Base-by-base conservation (phyloP, 64 coral and sea anemone species). In the Orbicella faveolata region DNA sequence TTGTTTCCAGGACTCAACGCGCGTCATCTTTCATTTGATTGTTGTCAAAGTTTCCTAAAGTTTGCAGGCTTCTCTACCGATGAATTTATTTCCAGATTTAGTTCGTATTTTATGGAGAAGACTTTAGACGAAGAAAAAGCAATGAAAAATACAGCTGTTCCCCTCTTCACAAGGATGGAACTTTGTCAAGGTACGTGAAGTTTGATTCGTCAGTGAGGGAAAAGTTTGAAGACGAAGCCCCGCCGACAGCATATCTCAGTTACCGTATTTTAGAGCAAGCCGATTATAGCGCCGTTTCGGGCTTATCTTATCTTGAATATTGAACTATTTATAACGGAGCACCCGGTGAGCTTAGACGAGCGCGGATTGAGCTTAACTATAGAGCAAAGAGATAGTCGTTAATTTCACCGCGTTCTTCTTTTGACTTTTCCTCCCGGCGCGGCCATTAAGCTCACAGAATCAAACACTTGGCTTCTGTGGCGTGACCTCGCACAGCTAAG, bases 11-110 rank as follows among this genome's bases (percentile, higher is more conserved):
- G 19, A 25, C 82, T 84, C 19, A 2, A 44, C 20, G 35, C 34
- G 14, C 20, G 23, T 7, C 36, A 41, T 14, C 21, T 11, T 23
- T 70, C 57, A 48, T 83, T 72, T 41, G 82, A 30, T n/a, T 78
- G 17, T 39, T 78, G 75, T 78, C 75, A 78, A 78, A 78, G 65
- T 67, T 66, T 41, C 18, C 65, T 10, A 13, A 48, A 85, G 65
- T 84, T 85, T 85, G 44, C 37, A 33, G 64, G 36, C 36, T 73
- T 72, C 64, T 25, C 44, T 52, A 72, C 44, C 44, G 44, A 48
- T 85, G 82, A 85, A 85, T 85, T 54, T 53, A 26, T 66, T 41
- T 72, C 63, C 82, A 68, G 9, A 23, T 85, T 85, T 70, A 53
- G 35, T 1, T 3, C 12, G 68, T 36, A 72, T 33, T 85, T 85